phyloP scores from a whole-genome alignment of 2,113 vertebrate species.

The Brachyistius frenatus region DNA sequence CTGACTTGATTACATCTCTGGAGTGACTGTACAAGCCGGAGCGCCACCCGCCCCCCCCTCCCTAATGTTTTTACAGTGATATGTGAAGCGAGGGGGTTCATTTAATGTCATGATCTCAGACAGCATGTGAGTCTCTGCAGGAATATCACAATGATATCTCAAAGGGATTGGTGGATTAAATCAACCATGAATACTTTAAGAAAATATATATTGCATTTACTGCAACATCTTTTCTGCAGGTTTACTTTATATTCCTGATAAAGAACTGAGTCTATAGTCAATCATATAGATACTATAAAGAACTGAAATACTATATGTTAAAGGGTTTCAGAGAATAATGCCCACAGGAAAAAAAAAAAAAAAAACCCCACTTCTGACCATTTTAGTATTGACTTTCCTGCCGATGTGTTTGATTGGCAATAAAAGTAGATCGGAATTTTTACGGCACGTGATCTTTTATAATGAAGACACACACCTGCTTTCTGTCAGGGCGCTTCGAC shows the following conservation, averaged over 20 bases:
- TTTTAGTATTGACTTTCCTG: conserved; percentile 27
- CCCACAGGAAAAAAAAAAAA: neutral
- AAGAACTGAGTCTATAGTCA: too few relatives aligned
- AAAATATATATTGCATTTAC: too few relatives aligned
- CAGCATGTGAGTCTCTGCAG: neutral
- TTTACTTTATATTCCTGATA: too few relatives aligned
- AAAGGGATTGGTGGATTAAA: too few relatives aligned
- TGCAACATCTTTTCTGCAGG: too few relatives aligned
- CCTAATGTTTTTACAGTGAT: too few relatives aligned
- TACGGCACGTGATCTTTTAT: conserved; percentile 30
- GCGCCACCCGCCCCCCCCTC: too few relatives aligned
- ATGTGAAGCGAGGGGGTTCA: neutral
- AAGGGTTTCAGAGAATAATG: conserved; percentile 18
- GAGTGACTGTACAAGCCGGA: neutral
- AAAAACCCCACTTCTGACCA: neutral
- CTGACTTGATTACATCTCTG: conserved; percentile 32
- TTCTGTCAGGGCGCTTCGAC: conserved; percentile 91
- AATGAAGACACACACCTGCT: conserved; percentile 70
- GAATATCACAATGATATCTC: neutral
- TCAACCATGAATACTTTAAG: neutral
- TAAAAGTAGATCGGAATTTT: conserved; percentile 20
- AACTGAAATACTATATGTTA: neutral
- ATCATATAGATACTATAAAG: neutral
- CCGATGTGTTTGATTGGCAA: conserved; percentile 22
- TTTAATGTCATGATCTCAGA: conserved; percentile 9